These are phyloP conservation scores for Pogona vitticeps DNA, from an alignment of 2,113 vertebrate genomes.

Conservation along the genomic window DNA sequence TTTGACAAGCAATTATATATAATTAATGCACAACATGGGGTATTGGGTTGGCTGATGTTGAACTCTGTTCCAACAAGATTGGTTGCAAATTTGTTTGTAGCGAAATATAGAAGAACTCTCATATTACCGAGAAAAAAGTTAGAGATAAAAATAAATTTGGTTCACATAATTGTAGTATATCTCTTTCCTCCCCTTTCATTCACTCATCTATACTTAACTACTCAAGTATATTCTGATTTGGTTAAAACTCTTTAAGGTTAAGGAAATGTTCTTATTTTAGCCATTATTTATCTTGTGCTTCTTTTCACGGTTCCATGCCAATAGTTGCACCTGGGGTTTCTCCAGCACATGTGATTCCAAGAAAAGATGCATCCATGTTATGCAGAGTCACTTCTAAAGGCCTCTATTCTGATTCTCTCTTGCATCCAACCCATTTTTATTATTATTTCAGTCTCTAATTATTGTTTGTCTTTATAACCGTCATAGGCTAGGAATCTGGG, in stretches of 20 bases:
- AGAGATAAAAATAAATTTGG: background rate
- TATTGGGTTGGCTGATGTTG: background rate
- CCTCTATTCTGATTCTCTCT: background rate
- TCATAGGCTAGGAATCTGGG: background rate
- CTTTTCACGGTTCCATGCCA: background rate
- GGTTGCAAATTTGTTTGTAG: background rate
- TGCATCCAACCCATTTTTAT: background rate
- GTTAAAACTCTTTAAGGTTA: accelerated
- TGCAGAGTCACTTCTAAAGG: background rate
- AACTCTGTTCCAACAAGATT: background rate
- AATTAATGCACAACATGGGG: no score
- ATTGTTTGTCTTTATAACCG: background rate
- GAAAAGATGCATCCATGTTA: background rate
- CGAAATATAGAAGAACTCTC: background rate
- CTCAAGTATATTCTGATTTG: constrained; percentile 18
- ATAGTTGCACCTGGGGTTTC: background rate
- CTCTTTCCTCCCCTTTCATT: background rate
- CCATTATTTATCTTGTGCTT: background rate
- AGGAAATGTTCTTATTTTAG: constrained; percentile 18
- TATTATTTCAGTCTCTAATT: background rate
- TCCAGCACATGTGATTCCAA: background rate
- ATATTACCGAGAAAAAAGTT: background rate
- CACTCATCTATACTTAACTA: background rate
- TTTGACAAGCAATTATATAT: background rate
- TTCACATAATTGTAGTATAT: constrained; percentile 29